phyloP scores from a whole-genome alignment of 2,888 invertebrate genomes.

The Pachycephus smyrnensis region DNA sequence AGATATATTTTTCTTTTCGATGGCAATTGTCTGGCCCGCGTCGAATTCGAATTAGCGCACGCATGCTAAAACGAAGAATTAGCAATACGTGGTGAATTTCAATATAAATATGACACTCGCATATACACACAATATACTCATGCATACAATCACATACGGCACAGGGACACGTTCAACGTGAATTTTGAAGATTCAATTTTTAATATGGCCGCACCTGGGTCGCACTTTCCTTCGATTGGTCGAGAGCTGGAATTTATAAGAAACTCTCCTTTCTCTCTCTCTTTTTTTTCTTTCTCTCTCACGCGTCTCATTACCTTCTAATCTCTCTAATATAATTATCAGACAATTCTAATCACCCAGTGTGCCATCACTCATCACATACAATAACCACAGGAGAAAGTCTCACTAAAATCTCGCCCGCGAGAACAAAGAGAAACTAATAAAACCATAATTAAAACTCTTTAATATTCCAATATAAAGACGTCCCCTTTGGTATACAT shows the following conservation, averaged over 20 bases:
- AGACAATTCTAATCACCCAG: neutral
- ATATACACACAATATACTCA: conserved; percentile 25
- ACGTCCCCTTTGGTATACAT: neutral
- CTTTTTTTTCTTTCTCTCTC: neutral
- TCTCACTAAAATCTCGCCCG: conserved; percentile 50
- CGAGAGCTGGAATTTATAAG: neutral
- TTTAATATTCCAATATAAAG: neutral
- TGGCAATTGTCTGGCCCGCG: neutral
- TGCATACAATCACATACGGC: conserved; percentile 10
- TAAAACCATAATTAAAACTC: conserved; percentile 5
- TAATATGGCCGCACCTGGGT: neutral
- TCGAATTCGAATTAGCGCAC: conserved; percentile 1
- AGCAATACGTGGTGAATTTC: conserved; percentile 9
- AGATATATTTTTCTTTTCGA: conserved; percentile 7
- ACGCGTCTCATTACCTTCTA: neutral
- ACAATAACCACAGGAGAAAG: neutral
- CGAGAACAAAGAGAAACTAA: conserved; percentile 45
- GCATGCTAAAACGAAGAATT: neutral
- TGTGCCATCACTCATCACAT: neutral
- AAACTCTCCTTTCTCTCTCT: neutral
- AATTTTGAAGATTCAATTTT: neutral
- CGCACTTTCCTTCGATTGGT: neutral
- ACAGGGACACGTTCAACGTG: conserved; percentile 42
- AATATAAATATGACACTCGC: conserved; percentile 27
- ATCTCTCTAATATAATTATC: neutral